Conservation (phyloP, 1,140 invertebrate species). For the Galleria mellonella region DNA sequence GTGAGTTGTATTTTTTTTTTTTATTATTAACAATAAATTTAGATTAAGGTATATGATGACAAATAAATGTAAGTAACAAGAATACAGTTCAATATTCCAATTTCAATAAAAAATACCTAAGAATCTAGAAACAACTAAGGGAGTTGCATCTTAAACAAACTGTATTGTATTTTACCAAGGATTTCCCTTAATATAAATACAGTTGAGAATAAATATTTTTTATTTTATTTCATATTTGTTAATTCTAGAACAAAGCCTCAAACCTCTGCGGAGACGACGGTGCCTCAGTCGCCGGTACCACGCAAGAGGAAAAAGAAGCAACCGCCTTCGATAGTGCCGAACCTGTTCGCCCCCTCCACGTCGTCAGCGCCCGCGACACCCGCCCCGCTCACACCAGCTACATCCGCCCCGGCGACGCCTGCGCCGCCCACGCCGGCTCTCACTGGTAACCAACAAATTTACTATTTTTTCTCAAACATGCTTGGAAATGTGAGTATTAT, state of each 20-base stretch:
- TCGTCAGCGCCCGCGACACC: constrained; percentile 7
- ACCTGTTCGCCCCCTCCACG: neutral
- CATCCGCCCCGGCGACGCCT: constrained; percentile 10
- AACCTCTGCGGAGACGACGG: constrained; percentile 11
- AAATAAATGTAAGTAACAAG: too few species aligned
- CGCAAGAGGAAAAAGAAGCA: constrained; percentile 49
- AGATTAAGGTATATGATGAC: too few species aligned
- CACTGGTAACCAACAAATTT: neutral
- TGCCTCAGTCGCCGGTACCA: constrained; percentile 32
- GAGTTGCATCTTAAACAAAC: too few species aligned
- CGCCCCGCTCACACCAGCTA: constrained; percentile 5
- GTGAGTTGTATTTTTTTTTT: constrained; percentile 22
- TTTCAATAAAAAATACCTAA: too few species aligned
- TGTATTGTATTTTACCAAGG: too few species aligned
- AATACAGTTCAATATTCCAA: too few species aligned
- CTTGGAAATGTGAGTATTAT: too few species aligned
- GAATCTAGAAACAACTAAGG: too few species aligned
- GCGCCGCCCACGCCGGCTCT: constrained; percentile 17
- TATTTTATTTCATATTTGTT: neutral
- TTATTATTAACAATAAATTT: too few species aligned
- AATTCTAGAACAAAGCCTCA: constrained; percentile 15
- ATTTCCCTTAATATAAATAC: too few species aligned
- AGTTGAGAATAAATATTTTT: too few species aligned
- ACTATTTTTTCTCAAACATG: too few species aligned
- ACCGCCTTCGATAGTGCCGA: neutral